Evolutionary conservation across 2,113 vertebrate species (phyloP), one percentile per base, ranked within the genome.

Genomic region (Bombycilla garrulus): DNA sequence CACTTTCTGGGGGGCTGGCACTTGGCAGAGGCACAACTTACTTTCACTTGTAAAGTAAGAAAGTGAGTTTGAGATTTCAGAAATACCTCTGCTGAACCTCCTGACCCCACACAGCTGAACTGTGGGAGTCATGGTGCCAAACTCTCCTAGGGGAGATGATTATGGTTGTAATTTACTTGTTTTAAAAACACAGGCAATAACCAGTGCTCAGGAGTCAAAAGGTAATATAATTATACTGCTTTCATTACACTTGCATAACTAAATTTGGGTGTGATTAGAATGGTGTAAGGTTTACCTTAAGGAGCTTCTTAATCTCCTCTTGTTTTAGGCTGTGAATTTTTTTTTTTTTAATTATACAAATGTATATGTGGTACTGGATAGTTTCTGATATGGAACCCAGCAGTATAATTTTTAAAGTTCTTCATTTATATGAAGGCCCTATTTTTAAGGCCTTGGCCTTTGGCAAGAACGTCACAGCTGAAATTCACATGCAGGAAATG

Each of bases 71-170:
- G 90, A 83, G 36, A 54, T 77, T 88, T 88, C 70, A 57, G 70
- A 91, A 90, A 48, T 51, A 26, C 13, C 24, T 81, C 17, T 64
- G 14, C 28, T 74, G 51, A 47, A 56, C 33, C 36, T 84, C 51
- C 36, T 87, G 66, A 60, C 48, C 48, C 69, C 0, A 1, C 1
- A 1, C 40, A 86, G 61, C 40, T 93, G 92, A 87, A 35, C 40
- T 2, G 9, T 45, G 56, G 6, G 19, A 83, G 60, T 81, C 56
- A 67, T 0, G 0, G 65, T 76, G 53, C 48, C 57, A 65, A 8
- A 58, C 64, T 77, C 5, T n/a, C 11, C 9, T 23, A 36, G 48
- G 12, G 11, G 25, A 72, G 69, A 65, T 4, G 21, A 24, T 22
- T 35, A 13, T 69, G 50, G 44, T 26, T 69, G 10, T 54, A 33